These are phyloP conservation scores for Dasypus novemcinctus DNA, from an alignment of 2,113 vertebrate species.

Conservation along the genomic window DNA sequence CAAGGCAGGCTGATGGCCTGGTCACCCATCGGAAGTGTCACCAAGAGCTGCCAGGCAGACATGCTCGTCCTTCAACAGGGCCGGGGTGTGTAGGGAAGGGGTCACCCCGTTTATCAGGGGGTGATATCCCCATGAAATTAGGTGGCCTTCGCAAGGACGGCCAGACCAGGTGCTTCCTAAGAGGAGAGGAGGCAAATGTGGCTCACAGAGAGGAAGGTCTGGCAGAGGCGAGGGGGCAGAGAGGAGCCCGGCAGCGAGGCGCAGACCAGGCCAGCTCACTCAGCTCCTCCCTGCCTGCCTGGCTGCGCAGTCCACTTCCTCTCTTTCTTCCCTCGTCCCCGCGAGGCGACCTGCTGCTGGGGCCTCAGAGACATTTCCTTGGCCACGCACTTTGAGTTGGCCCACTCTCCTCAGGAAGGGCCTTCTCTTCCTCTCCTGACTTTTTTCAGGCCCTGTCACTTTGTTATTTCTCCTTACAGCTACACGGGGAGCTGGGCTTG, in stretches of 20 bases:
- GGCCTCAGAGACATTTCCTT: background rate
- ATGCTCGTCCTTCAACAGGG: background rate
- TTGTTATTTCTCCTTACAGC: background rate
- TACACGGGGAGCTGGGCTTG: slow-evolving; percentile 1
- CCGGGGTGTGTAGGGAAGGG: background rate
- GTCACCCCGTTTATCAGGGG: background rate
- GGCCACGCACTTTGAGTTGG: background rate
- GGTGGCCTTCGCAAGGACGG: background rate
- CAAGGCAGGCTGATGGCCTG: no score
- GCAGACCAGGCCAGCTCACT: no score
- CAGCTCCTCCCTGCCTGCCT: background rate
- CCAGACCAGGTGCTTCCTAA: background rate
- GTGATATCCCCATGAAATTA: background rate
- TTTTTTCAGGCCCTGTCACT: slow-evolving; percentile 18
- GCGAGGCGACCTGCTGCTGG: background rate
- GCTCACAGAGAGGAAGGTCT: background rate
- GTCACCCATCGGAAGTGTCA: background rate
- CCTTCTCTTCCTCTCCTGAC: background rate
- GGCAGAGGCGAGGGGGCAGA: background rate
- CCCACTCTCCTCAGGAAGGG: background rate
- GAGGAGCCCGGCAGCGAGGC: background rate
- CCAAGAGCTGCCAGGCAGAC: background rate
- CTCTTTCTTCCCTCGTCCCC: background rate
- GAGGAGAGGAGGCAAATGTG: background rate
- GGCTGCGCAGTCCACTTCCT: no score